Evolutionary conservation across 1,140 invertebrate genomes (phyloP), one percentile per base, ranked within the genome.

Genomic region (Leptonema lineaticorne): DNA sequence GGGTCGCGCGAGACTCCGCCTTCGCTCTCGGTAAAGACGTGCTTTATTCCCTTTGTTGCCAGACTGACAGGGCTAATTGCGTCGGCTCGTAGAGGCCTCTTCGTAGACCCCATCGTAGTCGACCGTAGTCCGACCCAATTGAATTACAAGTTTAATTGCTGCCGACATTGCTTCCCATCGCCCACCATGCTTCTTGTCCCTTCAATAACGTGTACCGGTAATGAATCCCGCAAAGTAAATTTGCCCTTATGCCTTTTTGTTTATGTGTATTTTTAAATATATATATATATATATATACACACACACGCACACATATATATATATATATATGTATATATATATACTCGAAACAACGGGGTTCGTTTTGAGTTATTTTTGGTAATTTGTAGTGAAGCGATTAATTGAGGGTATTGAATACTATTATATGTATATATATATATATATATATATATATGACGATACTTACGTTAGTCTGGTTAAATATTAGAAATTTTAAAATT

Each of bases 61-160:
- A 9, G 59, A 16, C 59, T 62, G 59, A 62, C 59, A 62, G 59
- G 29, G 22, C 59, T 62, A 62, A 62, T 62, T 62, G 59, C 59
- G 59, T 62, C 59, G 59, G 59, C 59, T 59, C 57, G 57, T 33
- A 28, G 60, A 46, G 60, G 60, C 8, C n/a, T n/a, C n/a, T 22
- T 18, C 60, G 56, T 59, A 59, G 56, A 59, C 56, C 56, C n/a
- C n/a, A n/a, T n/a, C 56, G 59, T 62, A 22, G 58, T 5, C 20
- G n/a, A n/a, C 58, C 27, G 26, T 60, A 30, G 59, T 26, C 30
- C 22, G 45, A 64, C 63, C 46, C 57, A 67, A 67, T 67, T 67
- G 65, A 67, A 67, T 67, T 67, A 67, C 65, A 67, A 59, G 65
- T 67, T 67, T 67, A 67, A 67, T 67, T 67, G 65, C 29, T 58